Percentiles rank a stretch among this genome's conserved stretches.
Conservation (phyloP, 2,888 invertebrate species). For the Hyposoter dolosus region DNA sequence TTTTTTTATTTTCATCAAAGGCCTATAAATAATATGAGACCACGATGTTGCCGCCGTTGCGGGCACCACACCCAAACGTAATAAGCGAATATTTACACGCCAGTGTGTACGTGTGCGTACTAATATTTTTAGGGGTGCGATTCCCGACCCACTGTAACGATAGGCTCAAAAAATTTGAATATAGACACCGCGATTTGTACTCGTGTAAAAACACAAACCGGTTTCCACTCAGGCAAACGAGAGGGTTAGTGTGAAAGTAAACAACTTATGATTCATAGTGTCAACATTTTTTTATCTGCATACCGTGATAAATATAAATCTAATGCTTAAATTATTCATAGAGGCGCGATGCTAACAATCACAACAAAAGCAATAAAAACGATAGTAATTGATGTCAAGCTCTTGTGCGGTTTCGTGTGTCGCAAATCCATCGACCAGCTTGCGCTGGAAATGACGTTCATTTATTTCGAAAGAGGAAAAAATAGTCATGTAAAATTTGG, state of each 20-base stretch:
- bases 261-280: constrained; percentile 51
- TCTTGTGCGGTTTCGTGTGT: neutral
- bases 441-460: neutral
- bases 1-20: constrained; percentile 52
- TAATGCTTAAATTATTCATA: neutral
- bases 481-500: constrained; percentile 51
- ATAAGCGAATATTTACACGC: constrained; percentile 20
- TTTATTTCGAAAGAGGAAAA: neutral
- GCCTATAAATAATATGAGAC: constrained; percentile 61
- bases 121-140: neutral
- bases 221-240: constrained; percentile 25
- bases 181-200: constrained; percentile 29
- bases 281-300: constrained; percentile 14
- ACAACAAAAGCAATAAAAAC: neutral
- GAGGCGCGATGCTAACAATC: neutral
- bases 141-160: constrained; percentile 9
- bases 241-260: constrained; percentile 47
- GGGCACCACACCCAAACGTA: neutral
- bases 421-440: neutral
- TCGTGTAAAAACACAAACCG: constrained; percentile 34
- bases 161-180: constrained; percentile 30
- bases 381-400: neutral
- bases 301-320: constrained; percentile 2
- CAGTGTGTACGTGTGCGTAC: neutral
- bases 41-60: constrained; percentile 30